Evolutionary conservation across 2,888 invertebrate genomes (phyloP), one percentile per base, ranked within the genome.

Genomic region (Arctia plantaginis): DNA sequence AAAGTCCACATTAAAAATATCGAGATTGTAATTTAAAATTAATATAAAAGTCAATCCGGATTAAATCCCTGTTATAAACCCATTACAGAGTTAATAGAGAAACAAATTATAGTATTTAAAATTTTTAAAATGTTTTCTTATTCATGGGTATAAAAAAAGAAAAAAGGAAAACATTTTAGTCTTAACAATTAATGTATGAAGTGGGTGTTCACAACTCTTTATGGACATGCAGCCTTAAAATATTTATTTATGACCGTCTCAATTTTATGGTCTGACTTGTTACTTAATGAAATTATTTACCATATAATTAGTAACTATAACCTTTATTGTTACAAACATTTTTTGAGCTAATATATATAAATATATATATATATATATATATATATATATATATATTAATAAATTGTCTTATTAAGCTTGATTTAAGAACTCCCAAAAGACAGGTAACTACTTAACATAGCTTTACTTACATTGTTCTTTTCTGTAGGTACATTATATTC

Each of bases 191-290:
- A 27, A 59, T 13, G 12, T n/a, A 51, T n/a, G 35, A 55, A 51
- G 35, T 47, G 41, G n/a, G 41, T 67, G 44, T 66, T 66, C 30
- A 41, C 13, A 13, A 23, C 33, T 8, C 8, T 69, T 69, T 69
- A 69, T 69, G 55, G 55, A 35, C 23, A 33, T n/a, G n/a, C 51
- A 6, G 7, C 44, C 23, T 35, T 55, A 55, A 35, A 51, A 69
- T 35, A 4, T 8, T 39, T 47, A n/a, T 69, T 69, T 51, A 55
- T 69, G 69, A 35, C n/a, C 51, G 23, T 69, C 69, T 69, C 18
- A 69, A 51, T 35, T 35, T 55, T 33, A 33, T 13, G 33, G 47
- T 23, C 47, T 30, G n/a, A 51, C 13, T 51, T 51, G 30, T 68
- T 13, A 68, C 68, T 18, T 33, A 33, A 51, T 51, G 7, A 51